Conservation (phyloP, 1,140 invertebrate species). For the Batillaria attramentaria region DNA sequence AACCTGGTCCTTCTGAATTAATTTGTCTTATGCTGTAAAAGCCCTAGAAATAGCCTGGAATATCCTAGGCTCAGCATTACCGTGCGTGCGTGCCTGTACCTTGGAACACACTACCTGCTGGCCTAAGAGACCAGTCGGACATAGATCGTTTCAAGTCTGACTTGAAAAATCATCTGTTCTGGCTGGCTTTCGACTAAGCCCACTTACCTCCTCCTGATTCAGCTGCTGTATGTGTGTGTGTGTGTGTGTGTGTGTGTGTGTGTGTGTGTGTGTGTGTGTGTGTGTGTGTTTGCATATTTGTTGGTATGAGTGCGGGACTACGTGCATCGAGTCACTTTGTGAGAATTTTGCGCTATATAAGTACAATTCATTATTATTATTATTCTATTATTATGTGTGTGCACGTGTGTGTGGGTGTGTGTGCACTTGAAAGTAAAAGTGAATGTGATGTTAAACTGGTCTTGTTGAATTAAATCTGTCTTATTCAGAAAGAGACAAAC, state of each 20-base stretch:
- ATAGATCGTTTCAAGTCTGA: no score
- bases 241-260: conserved; percentile 18
- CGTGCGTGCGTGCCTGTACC: no score
- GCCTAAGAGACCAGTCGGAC: no score
- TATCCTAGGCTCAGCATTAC: no score
- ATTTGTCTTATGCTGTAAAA: background rate
- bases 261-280: background rate
- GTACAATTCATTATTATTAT: background rate
- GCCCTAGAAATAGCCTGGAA: no score
- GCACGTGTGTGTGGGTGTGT: background rate
- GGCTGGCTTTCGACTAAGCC: no score
- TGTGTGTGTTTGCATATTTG: background rate
- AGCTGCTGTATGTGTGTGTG: conserved; percentile 19
- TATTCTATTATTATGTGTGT: background rate
- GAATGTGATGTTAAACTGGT: background rate
- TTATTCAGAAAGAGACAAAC: background rate
- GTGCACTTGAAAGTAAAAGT: background rate
- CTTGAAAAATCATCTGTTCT: no score
- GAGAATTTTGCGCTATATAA: no score
- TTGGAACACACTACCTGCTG: no score
- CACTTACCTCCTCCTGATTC: no score
- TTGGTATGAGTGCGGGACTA: background rate
- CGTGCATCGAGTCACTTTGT: background rate
- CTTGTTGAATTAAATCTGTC: background rate
- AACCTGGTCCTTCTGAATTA: background rate